Evolutionary conservation across 2,888 invertebrate species (phyloP).

Genomic region (Scaptodrosophila latifasciaeformis): DNA sequence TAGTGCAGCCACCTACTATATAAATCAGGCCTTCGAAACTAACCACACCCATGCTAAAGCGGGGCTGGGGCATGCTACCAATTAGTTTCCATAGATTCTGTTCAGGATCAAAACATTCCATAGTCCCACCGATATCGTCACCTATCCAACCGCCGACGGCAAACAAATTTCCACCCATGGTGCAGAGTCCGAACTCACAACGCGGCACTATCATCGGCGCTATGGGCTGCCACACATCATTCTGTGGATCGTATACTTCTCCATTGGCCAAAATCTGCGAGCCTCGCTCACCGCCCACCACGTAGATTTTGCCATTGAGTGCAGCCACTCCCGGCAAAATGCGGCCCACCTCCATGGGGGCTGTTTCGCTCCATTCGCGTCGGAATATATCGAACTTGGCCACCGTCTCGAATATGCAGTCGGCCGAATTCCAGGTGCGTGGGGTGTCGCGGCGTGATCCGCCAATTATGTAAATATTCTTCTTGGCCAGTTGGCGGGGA

Average conservation of each 20-base stretch:
- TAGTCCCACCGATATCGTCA: conserved; percentile 90
- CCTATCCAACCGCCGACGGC: conserved; percentile 97
- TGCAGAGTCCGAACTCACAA: conserved; percentile 92
- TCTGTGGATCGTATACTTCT: conserved; percentile 86
- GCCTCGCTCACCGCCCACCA: conserved; percentile 93
- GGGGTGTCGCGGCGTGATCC: conserved; percentile 88
- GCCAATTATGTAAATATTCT: conserved; percentile 90
- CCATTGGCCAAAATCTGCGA: conserved; percentile 92
- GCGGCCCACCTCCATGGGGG: conserved; percentile 88
- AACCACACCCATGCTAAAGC: conserved; percentile 94
- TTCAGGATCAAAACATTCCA: conserved; percentile 90
- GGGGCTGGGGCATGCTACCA: conserved; percentile 87
- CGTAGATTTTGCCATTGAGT: conserved; percentile 89
- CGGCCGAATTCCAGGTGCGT: conserved; percentile 84
- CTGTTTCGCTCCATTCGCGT: conserved; percentile 86
- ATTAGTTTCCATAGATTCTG: conserved; percentile 85
- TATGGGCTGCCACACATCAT: conserved; percentile 79
- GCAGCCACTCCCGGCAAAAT: conserved; percentile 92
- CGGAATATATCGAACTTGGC: conserved; percentile 84
- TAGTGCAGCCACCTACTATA: conserved; percentile 92
- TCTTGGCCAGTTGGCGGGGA: conserved; percentile 89
- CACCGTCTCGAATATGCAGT: conserved; percentile 88
- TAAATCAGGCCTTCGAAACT: conserved; percentile 82
- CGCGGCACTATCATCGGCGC: conserved; percentile 87
- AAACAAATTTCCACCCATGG: conserved; percentile 87